A percentile compares a stretch with the other conserved stretches of the same genome.
These are phyloP conservation scores for Globodera rostochiensis DNA, from an alignment of 1,140 invertebrate species.

Conservation along the genomic window DNA sequence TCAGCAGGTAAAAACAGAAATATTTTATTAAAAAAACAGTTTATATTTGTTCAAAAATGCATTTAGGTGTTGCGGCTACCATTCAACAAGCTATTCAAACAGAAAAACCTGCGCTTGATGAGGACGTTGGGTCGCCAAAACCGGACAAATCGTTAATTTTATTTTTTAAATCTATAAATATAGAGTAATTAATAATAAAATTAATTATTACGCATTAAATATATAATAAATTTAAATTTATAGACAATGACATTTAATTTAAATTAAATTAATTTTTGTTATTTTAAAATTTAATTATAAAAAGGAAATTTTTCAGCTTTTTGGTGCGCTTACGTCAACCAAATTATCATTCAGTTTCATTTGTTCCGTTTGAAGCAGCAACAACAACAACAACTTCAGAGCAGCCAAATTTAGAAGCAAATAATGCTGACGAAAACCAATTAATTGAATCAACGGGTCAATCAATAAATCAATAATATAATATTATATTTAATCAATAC, in stretches of 20 bases:
- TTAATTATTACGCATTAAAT: no score
- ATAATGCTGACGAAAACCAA: neutral
- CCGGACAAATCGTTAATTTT: slow-evolving; percentile 2
- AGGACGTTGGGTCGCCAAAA: neutral
- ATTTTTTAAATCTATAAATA: neutral
- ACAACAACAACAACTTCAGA: neutral
- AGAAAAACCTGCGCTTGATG: neutral
- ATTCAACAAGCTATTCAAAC: neutral
- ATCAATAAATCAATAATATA: no score
- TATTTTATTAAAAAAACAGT: neutral
- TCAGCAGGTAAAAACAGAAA: neutral
- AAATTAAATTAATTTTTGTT: neutral
- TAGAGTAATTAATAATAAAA: neutral
- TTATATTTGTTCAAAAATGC: neutral
- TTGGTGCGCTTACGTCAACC: slow-evolving; percentile 8
- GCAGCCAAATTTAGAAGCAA: no score
- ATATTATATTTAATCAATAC: no score
- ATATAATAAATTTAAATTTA: neutral
- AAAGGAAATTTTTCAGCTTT: neutral
- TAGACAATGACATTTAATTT: neutral
- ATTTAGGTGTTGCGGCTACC: neutral
- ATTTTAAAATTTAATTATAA: neutral
- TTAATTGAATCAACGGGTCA: neutral
- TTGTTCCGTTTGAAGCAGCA: neutral
- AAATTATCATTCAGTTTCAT: slow-evolving; percentile 3